phyloP scores from a whole-genome alignment of 2,888 invertebrate genomes.

The Willowsia nigromaculata region DNA sequence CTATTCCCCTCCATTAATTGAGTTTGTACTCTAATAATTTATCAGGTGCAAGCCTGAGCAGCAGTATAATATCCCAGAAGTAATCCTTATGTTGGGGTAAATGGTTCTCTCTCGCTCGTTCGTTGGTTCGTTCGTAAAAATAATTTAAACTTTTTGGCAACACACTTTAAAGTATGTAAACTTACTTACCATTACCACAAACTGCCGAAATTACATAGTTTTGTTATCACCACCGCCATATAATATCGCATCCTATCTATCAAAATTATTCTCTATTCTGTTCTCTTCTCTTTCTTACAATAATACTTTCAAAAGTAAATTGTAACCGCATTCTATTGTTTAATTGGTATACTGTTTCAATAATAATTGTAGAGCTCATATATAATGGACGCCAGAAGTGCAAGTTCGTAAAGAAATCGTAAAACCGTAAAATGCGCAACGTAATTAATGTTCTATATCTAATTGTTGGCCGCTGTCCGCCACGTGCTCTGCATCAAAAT shows the following conservation, averaged over 20 bases:
- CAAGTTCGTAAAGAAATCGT: not conserved
- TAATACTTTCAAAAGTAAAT: slow-evolving; percentile 17
- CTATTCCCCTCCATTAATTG: not conserved
- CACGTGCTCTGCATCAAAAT: slow-evolving; percentile 15
- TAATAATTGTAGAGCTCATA: slow-evolving; percentile 26
- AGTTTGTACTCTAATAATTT: not conserved
- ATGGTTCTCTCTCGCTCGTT: not conserved
- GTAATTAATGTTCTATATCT: not conserved
- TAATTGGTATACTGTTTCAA: not conserved
- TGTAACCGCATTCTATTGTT: slow-evolving; percentile 17
- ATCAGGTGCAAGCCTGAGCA: slow-evolving; percentile 45
- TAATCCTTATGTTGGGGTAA: not conserved
- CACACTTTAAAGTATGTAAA: not conserved
- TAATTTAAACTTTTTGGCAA: not conserved
- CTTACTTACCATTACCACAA: slow-evolving; percentile 7
- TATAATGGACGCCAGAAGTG: slow-evolving; percentile 34
- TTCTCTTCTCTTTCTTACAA: slow-evolving; percentile 27
- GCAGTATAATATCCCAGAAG: not conserved
- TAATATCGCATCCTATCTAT: slow-evolving; percentile 21
- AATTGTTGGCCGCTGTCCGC: slow-evolving; percentile 28
- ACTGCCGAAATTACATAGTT: not conserved
- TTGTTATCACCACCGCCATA: slow-evolving; percentile 24
- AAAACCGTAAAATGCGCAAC: slow-evolving; percentile 17
- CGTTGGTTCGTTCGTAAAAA: not conserved
- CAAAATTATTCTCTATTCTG: not conserved